phyloP scores from a whole-genome alignment of 2,113 vertebrate genomes.

The Nycticorax nycticorax region DNA sequence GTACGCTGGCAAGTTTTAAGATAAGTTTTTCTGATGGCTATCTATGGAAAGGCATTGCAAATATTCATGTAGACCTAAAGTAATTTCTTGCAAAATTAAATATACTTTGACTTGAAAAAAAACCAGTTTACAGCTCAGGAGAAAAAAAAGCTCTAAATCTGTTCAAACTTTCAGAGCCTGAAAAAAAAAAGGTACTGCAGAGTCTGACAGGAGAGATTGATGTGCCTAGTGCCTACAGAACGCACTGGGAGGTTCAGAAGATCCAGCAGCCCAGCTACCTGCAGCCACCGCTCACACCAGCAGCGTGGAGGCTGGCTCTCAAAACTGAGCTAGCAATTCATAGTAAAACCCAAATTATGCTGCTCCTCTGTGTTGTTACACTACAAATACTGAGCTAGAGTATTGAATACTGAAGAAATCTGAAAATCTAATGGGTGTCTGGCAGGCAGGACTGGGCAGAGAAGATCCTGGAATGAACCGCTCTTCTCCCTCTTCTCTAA shows the following conservation, averaged over 20 bases:
- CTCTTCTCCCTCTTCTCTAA: background rate
- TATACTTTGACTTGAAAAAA: background rate
- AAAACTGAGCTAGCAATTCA: accelerated
- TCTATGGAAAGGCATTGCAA: background rate
- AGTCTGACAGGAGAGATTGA: background rate
- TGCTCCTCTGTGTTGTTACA: background rate
- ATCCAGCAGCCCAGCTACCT: background rate
- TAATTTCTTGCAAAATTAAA: background rate
- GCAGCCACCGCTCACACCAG: background rate
- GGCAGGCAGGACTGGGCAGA: background rate
- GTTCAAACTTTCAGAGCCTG: background rate
- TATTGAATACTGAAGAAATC: background rate
- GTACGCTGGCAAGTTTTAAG: background rate
- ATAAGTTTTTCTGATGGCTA: background rate
- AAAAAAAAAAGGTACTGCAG: background rate
- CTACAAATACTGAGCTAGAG: background rate
- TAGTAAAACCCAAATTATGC: background rate
- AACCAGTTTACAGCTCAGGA: background rate
- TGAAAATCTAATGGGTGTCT: background rate
- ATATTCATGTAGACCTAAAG: background rate
- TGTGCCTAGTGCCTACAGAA: background rate
- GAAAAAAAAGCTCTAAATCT: background rate
- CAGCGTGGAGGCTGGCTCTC: background rate
- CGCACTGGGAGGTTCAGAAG: background rate
- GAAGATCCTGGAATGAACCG: background rate